Conservation (phyloP, 1,140 invertebrate species). For the Drosophila subpulchrella region DNA sequence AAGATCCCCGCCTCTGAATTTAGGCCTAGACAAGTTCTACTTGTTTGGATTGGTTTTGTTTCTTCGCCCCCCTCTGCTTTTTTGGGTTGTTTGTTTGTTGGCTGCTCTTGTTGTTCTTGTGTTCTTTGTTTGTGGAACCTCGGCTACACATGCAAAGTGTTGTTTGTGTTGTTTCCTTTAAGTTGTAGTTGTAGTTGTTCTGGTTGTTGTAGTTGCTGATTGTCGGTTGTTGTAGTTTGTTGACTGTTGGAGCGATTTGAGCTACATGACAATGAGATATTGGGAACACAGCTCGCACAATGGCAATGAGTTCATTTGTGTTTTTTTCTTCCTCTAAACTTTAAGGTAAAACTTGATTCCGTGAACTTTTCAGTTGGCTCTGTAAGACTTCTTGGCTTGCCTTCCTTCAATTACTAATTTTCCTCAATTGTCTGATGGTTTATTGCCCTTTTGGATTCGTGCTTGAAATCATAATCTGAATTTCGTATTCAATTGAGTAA, state of each 20-base stretch:
- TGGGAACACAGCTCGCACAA: slow-evolving; percentile 58
- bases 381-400: slow-evolving; percentile 12
- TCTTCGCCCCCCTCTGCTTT: slow-evolving; percentile 21
- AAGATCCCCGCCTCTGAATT: slow-evolving; percentile 29
- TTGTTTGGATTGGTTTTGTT: slow-evolving; percentile 62
- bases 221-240: slow-evolving; percentile 47
- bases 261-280: slow-evolving; percentile 75
- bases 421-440: slow-evolving; percentile 23
- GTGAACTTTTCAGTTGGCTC: slow-evolving; percentile 13
- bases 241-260: slow-evolving; percentile 57
- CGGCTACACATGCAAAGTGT: slow-evolving; percentile 75
- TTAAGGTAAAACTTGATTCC: slow-evolving; percentile 21
- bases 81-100: slow-evolving; percentile 39
- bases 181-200: slow-evolving; percentile 21
- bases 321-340: slow-evolving; percentile 19
- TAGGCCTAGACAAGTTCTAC: slow-evolving; percentile 78
- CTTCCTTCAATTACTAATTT: slow-evolving; percentile 28
- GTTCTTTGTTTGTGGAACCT: slow-evolving; percentile 55
- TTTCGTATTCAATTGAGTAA: slow-evolving; percentile 48
- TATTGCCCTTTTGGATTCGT: slow-evolving; percentile 26
- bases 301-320: slow-evolving; percentile 72
- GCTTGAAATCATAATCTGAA: slow-evolving; percentile 39
- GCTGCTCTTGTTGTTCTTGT: slow-evolving; percentile 35
- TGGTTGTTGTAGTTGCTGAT: slow-evolving; percentile 50
- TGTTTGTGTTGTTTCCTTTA: slow-evolving; percentile 60